Base-by-base conservation (phyloP, 1,140 invertebrate species). In the Drosophila arawakana region DNA sequence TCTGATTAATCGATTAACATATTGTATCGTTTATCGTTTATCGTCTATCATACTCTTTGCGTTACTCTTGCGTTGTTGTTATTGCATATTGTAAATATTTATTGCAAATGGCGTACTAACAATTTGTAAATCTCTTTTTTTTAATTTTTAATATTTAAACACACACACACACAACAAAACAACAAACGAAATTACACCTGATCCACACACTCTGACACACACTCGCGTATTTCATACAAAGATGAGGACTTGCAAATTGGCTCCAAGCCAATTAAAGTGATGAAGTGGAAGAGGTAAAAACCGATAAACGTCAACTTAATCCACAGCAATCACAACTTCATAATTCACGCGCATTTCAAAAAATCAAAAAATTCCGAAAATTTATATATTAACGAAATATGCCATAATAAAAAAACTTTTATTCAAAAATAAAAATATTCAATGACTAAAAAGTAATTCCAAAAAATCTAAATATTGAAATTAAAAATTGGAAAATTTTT, bases 221-320 rank as follows among this genome's bases (percentile, higher is more conserved):
- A 67, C 52, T 63, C 43, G 52, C 21, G 59, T 49, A 81, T 72
- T 69, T 58, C 39, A 70, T 54, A 68, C 54, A 80, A 91, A 91
- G 90, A 91, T 76, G 89, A 91, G 69, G 88, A 90, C 66, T 86
- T 90, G 77, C 83, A 90, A 81, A 92, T 91, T 78, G 86, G 82
- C 68, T 85, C 78, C 47, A 91, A 91, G 81, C 79, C 91, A 58
- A 81, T 92, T 60, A 90, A 84, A 83, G 91, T 91, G 76, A 78
- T 91, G 70, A 92, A 91, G 75, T 92, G 82, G 80, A 91, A 91
- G 86, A 91, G 90, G 90, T 91, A 91, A 89, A 77, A 47, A 49
- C 43, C 7, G 50, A 58, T 9, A 11, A 60, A 35, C 41, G 43
- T 57, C 18, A 54, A 30, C 52, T 43, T 44, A 41, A 55, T 41